These are phyloP conservation scores for Cephus spinipes DNA, from an alignment of 2,888 invertebrate species.

Conservation along the genomic window DNA sequence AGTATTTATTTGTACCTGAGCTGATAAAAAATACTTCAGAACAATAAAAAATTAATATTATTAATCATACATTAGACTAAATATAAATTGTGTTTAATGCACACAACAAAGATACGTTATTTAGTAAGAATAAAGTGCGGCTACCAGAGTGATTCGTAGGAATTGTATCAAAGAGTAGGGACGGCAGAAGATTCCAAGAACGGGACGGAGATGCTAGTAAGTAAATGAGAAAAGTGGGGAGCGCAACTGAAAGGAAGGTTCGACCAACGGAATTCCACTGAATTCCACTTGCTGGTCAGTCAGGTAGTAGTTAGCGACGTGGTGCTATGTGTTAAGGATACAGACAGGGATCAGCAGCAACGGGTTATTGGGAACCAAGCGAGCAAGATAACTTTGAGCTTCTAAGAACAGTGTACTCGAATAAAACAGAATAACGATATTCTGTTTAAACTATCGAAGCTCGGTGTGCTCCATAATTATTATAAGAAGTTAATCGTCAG, in stretches of 20 bases:
- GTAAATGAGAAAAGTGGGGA: background rate
- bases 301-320: background rate
- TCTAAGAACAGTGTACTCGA: background rate
- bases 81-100: background rate
- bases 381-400: background rate
- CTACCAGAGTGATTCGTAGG: no score
- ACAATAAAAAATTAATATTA: background rate
- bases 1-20: background rate
- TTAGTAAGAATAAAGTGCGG: no score
- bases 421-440: background rate
- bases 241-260: background rate
- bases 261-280: background rate
- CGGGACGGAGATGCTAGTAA: background rate
- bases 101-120: no score
- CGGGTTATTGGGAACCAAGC: background rate
- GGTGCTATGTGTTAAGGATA: background rate
- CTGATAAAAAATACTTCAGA: background rate
- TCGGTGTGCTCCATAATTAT: background rate
- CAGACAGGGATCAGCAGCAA: background rate
- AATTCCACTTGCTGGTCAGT: background rate
- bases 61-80: background rate
- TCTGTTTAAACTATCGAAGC: background rate
- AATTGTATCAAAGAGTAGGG: background rate
- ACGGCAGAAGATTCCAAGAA: background rate
- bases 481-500: background rate